These are phyloP conservation scores for Muscicapa adusta DNA, from an alignment of 2,113 vertebrate genomes.

Conservation along the genomic window DNA sequence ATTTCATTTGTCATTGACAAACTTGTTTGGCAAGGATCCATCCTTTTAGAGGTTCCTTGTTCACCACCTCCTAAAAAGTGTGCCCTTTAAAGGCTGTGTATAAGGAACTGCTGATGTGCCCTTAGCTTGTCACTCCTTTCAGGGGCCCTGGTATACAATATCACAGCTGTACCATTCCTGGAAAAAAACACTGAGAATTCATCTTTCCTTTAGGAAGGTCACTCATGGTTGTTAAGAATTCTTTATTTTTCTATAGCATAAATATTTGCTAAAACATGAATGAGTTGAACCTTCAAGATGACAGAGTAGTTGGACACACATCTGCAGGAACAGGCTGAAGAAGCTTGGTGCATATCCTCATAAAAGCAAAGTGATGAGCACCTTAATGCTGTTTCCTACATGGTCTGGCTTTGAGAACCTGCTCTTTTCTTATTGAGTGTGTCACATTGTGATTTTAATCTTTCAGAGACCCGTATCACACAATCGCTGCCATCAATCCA, in stretches of 20 bases:
- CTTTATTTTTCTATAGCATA: not conserved
- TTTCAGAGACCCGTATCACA: constrained; percentile 92
- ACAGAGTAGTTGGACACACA: not conserved
- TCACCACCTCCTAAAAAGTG: not conserved
- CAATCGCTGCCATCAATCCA: constrained; percentile 90
- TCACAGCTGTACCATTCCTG: not conserved
- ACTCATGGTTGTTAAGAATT: not conserved
- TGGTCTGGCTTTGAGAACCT: not conserved
- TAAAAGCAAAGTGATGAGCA: not conserved
- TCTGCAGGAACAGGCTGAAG: not conserved
- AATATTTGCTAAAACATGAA: not conserved
- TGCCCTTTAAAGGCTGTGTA: not conserved
- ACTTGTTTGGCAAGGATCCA: not conserved
- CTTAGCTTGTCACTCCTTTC: not conserved
- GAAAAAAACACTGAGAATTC: not conserved
- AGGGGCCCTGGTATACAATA: not conserved
- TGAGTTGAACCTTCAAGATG: not conserved
- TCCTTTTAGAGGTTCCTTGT: not conserved
- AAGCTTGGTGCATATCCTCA: not conserved
- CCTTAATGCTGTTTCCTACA: not conserved
- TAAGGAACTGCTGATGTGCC: not conserved
- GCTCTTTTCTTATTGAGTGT: not conserved
- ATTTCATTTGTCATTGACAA: not conserved
- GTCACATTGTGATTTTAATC: not conserved
- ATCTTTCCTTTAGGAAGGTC: not conserved